phyloP scores from a whole-genome alignment of 2,113 vertebrate genomes.

The Toxotes jaculatrix region DNA sequence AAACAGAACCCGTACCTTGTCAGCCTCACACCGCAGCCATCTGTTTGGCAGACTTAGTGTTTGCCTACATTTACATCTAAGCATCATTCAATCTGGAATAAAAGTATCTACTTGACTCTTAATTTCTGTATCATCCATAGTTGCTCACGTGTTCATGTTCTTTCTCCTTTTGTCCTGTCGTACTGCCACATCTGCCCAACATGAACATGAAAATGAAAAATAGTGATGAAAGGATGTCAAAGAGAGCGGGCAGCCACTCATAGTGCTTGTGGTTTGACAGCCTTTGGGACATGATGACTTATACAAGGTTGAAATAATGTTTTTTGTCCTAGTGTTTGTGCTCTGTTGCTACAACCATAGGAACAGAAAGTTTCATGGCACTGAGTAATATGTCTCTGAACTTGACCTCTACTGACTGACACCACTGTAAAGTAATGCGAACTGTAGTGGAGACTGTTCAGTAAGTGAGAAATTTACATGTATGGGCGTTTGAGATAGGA shows the following conservation, averaged over 20 bases:
- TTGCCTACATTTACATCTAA: background rate
- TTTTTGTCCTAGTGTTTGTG: background rate
- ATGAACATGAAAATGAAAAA: background rate
- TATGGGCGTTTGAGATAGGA: background rate
- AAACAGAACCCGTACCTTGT: background rate
- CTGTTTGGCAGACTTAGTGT: background rate
- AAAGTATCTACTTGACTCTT: background rate
- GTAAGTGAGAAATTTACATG: background rate
- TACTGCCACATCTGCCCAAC: background rate
- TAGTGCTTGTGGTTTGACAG: background rate
- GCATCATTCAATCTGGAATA: background rate
- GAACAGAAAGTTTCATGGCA: background rate
- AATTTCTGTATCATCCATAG: background rate
- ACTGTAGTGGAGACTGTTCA: background rate
- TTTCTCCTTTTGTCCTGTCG: background rate
- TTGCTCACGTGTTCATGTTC: background rate
- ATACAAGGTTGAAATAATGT: constrained; percentile 2
- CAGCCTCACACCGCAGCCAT: background rate
- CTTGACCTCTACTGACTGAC: background rate
- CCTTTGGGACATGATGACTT: background rate
- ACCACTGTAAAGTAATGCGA: background rate
- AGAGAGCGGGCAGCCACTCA: background rate
- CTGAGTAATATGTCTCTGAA: background rate
- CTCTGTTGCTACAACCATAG: background rate
- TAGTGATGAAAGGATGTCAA: background rate